Evolutionary conservation across 2,888 invertebrate genomes (phyloP).

Genomic region (Furcula furcula): DNA sequence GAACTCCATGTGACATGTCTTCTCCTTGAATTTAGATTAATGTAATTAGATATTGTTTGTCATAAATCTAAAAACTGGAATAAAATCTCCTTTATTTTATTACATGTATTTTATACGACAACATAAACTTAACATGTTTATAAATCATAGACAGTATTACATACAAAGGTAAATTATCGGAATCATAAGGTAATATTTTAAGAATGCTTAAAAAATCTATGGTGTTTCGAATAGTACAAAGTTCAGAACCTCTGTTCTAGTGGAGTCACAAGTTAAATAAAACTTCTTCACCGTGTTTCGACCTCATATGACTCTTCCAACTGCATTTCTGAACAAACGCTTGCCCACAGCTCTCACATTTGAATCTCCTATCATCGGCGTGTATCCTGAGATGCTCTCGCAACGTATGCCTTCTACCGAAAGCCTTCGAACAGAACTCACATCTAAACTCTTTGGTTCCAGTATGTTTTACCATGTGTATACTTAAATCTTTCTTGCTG

Average conservation of each 20-base stretch:
- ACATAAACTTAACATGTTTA: too few relatives aligned
- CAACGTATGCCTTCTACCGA: conserved; percentile 31
- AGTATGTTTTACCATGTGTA: conserved; percentile 41
- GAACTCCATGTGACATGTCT: too few relatives aligned
- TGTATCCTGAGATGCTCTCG: conserved; percentile 46
- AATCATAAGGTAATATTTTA: conserved; percentile 8
- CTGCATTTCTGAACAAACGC: conserved; percentile 49
- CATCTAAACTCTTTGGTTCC: conserved; percentile 38
- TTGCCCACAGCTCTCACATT: conserved; percentile 25
- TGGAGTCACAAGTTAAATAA: not conserved
- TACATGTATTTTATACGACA: too few relatives aligned
- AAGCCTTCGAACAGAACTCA: conserved; percentile 43
- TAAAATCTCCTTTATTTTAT: too few relatives aligned
- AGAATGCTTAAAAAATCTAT: not conserved
- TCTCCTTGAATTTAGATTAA: too few relatives aligned
- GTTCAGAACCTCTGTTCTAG: not conserved
- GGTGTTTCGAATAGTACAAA: too few relatives aligned
- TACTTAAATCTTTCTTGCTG: conserved; percentile 27
- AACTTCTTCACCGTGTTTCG: conserved; percentile 30
- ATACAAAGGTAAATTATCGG: not conserved
- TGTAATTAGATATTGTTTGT: too few relatives aligned
- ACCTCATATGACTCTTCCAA: conserved; percentile 57
- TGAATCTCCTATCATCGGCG: conserved; percentile 28
- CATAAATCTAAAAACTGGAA: too few relatives aligned
- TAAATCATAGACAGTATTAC: too few relatives aligned